A percentile compares a stretch with the other conserved stretches of the same genome.
Conservation (phyloP, 2,888 invertebrate species). For the Dione juno region DNA sequence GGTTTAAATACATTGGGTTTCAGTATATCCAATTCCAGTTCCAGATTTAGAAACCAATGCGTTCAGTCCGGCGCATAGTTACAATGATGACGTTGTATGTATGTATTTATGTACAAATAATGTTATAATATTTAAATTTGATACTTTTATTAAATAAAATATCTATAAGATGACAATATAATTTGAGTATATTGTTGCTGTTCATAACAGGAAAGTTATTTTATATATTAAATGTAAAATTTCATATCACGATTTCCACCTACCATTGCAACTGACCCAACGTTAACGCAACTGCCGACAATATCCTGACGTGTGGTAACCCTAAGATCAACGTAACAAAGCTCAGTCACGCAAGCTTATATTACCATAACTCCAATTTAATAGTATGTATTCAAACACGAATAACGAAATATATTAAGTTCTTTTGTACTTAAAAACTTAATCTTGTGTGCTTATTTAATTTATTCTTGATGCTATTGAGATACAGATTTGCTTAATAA, state of each 20-base stretch:
- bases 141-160: too few species aligned
- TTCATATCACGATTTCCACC: constrained; percentile 22
- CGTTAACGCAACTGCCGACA: constrained; percentile 3
- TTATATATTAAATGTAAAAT: neutral
- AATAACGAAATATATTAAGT: constrained; percentile 33
- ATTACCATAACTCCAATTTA: constrained; percentile 39
- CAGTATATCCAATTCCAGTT: too few species aligned
- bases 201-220: neutral
- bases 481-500: constrained; percentile 2
- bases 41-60: too few species aligned
- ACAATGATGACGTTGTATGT: too few species aligned
- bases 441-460: constrained; percentile 16
- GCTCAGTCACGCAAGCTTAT: constrained; percentile 39
- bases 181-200: too few species aligned
- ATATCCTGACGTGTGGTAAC: constrained; percentile 28
- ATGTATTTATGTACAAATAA: too few species aligned
- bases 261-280: constrained; percentile 13
- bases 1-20: too few species aligned
- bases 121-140: too few species aligned
- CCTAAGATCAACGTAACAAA: constrained; percentile 32
- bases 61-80: too few species aligned
- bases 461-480: constrained; percentile 6
- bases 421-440: constrained; percentile 27
- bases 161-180: too few species aligned
- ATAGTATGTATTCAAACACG: constrained; percentile 28